Conservation (phyloP, 2,888 invertebrate genomes). For the Maniola hyperantus region DNA sequence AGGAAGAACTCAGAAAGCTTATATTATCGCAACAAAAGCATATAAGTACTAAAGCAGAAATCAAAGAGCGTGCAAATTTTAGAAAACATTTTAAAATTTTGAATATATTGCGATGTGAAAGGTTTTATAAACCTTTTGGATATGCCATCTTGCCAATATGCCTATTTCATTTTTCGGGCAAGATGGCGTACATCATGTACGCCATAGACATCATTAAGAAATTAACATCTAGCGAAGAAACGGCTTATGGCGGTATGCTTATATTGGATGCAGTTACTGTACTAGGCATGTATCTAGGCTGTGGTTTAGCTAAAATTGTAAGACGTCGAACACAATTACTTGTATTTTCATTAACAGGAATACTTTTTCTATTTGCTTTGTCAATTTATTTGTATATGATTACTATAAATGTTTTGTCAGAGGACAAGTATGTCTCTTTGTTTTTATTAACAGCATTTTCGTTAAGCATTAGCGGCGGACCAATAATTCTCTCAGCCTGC, state of each 20-base stretch:
- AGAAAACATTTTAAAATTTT: background rate
- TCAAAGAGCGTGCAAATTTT: background rate
- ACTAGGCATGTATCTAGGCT: slow-evolving; percentile 47
- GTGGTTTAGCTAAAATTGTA: slow-evolving; percentile 39
- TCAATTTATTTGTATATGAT: slow-evolving; percentile 21
- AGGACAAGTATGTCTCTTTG: slow-evolving; percentile 22
- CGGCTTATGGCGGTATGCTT: slow-evolving; percentile 30
- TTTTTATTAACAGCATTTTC: slow-evolving; percentile 29
- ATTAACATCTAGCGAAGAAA: slow-evolving; percentile 24
- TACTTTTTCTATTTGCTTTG: slow-evolving; percentile 11
- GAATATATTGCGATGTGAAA: slow-evolving; percentile 13
- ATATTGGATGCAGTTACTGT: slow-evolving; percentile 37
- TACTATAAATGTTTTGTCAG: background rate
- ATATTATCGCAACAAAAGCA: slow-evolving; percentile 32
- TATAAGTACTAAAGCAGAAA: background rate
- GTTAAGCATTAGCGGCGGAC: slow-evolving; percentile 40
- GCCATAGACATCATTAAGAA: slow-evolving; percentile 31
- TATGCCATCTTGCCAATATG: slow-evolving; percentile 12
- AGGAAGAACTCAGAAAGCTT: slow-evolving; percentile 35
- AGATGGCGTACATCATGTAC: slow-evolving; percentile 16
- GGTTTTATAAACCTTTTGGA: slow-evolving; percentile 32
- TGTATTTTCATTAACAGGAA: slow-evolving; percentile 2
- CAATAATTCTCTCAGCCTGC: slow-evolving; percentile 47
- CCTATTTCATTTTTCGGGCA: slow-evolving; percentile 25
- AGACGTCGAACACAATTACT: slow-evolving; percentile 47